Percentiles rank a stretch among this genome's conserved stretches.
Conservation (phyloP, 2,797 vertebrate genomes). For the Accipiter badius region DNA sequence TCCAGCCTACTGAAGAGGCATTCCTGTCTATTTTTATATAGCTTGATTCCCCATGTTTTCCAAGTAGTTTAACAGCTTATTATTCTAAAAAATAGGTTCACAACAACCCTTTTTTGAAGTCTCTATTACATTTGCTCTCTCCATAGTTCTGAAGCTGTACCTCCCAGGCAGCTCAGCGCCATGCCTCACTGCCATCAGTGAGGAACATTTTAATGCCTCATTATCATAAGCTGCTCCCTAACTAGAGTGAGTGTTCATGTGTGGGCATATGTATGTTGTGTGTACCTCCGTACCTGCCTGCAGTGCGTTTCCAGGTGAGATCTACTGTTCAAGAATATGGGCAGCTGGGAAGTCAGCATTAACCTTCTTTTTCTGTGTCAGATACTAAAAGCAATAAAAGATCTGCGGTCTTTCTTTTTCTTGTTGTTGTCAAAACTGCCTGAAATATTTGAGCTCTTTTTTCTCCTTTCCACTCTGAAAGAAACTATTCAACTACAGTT, state of each 20-base stretch:
- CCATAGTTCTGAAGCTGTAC: not conserved
- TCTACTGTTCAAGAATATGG: not conserved
- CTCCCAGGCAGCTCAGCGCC: not conserved
- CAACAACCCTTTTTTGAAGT: not conserved
- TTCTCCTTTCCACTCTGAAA: not conserved
- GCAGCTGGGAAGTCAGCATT: not conserved
- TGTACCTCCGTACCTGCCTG: not conserved
- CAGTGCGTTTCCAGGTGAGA: not conserved
- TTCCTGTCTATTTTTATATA: not conserved
- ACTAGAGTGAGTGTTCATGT: not conserved
- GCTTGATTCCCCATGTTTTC: not conserved
- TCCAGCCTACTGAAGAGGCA: not conserved
- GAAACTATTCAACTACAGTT: not conserved
- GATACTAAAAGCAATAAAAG: not conserved
- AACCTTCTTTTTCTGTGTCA: not conserved
- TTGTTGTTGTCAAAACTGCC: not conserved
- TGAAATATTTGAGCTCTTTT: not conserved
- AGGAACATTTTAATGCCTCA: not conserved
- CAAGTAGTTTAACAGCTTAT: not conserved
- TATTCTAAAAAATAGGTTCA: not conserved
- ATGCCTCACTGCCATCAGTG: not conserved
- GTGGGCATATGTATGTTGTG: not conserved
- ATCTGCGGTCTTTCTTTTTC: not conserved
- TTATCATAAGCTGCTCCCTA: not conserved
- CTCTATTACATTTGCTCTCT: not conserved